Evolutionary conservation across 2,113 vertebrate species (phyloP), one percentile per base, ranked within the genome.

Genomic region (Odontophorus gujanensis): DNA sequence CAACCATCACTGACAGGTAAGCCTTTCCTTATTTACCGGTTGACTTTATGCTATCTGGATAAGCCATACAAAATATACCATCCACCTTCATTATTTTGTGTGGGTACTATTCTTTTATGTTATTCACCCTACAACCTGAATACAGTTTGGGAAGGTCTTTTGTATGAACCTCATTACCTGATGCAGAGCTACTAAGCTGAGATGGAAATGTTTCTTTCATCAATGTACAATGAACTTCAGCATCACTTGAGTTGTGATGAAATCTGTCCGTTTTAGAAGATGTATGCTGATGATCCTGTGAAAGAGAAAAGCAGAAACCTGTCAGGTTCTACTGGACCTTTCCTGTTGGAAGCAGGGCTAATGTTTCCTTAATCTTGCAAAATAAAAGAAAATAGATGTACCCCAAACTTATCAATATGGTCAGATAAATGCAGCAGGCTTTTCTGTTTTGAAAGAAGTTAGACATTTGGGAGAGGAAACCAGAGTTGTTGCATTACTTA

Each of bases 301-400:
- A 85, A 22, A 76, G 8, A 84, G 40, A 84, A 89, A 63, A 34
- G 24, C 8, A 57, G 55, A 74, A 74, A 19, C 55, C 48, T 80
- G 42, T 48, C 42, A 69, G 24, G 26, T 84, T 62, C 36, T 26
- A 57, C 47, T 38, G 22, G 40, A 50, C 32, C 36, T 26, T 84
- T 84, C 10, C 42, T 55, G 63, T 11, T 45, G 16, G 36, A 68
- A 63, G 36, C 19, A 84, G 19, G 38, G 62, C 48, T 55, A 68
- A 74, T 40, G 26, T 89, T 68, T 84, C 48, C 74, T 89, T 50
- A 74, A 13, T 34, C 13, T 66, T 58, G 22, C 19, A 57, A 88
- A 55, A 14, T 4, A 47, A 40, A 20, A 7, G 48, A 6, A 26
- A 32, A 21, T 11, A 6, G 14, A 19, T 34, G n/a, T 1, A 1